Evolutionary conservation across 2,888 invertebrate species (phyloP).

Genomic region (Polia nebulosa): DNA sequence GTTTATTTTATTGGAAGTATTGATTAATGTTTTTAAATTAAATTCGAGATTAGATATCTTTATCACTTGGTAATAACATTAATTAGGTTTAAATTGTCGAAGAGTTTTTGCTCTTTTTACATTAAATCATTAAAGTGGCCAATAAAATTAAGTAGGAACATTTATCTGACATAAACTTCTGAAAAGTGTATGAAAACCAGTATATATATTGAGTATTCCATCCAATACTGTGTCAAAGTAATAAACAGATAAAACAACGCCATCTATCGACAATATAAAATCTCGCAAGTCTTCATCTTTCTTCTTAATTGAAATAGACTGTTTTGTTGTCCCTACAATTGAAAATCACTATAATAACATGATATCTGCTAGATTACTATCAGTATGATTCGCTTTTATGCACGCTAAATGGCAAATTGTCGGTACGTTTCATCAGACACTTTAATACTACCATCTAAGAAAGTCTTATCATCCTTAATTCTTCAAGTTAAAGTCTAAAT

Average conservation of each 20-base stretch:
- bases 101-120: no score
- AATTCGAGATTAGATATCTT: background rate
- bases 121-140: background rate
- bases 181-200: background rate
- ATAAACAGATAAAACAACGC: slow-evolving; percentile 30
- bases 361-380: slow-evolving; percentile 85
- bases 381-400: slow-evolving; percentile 84
- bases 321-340: slow-evolving; percentile 78
- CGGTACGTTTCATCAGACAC: slow-evolving; percentile 80
- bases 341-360: slow-evolving; percentile 81
- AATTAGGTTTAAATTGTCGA: no score
- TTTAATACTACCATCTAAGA: slow-evolving; percentile 67
- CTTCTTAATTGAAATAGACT: slow-evolving; percentile 1
- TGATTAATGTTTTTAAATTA: background rate
- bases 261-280: slow-evolving; percentile 23
- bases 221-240: background rate
- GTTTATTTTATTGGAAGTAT: background rate
- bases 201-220: no score
- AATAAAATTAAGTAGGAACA: background rate
- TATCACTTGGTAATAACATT: no score
- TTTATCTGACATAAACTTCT: background rate
- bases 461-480: slow-evolving; percentile 67
- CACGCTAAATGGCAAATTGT: slow-evolving; percentile 88
- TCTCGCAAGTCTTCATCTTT: background rate
- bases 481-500: slow-evolving; percentile 66